Conservation (phyloP, 2,888 invertebrate species). For the Chrysolina oricalcia region DNA sequence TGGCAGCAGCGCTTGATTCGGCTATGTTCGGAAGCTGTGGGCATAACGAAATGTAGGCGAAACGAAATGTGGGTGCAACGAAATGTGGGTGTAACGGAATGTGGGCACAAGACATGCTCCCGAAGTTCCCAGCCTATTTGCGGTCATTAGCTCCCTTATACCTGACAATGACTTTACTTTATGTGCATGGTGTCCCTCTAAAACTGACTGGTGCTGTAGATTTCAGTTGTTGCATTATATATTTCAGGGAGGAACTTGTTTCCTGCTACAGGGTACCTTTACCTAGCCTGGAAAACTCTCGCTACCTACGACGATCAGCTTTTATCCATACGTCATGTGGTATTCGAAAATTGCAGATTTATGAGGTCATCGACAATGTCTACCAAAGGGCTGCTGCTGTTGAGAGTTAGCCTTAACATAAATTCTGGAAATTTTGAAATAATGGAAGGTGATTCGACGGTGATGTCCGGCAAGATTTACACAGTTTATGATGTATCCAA, state of each 20-base stretch:
- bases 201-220: too few relatives aligned
- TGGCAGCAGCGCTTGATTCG: too few relatives aligned
- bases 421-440: slow-evolving; percentile 64
- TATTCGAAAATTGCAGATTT: slow-evolving; percentile 76
- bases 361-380: slow-evolving; percentile 74
- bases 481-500: neutral
- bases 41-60: too few relatives aligned
- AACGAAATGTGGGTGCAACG: too few relatives aligned
- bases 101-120: too few relatives aligned
- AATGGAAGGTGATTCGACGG: slow-evolving; percentile 50
- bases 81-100: too few relatives aligned
- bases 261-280: slow-evolving; percentile 37
- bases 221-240: neutral
- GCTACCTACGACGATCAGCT: slow-evolving; percentile 68
- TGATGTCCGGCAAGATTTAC: slow-evolving; percentile 55
- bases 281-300: slow-evolving; percentile 73
- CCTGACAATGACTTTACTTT: too few relatives aligned
- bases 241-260: slow-evolving; percentile 58
- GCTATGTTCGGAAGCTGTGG: too few relatives aligned
- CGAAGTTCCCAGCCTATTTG: too few relatives aligned
- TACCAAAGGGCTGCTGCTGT: slow-evolving; percentile 58
- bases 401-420: slow-evolving; percentile 39
- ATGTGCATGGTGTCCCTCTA: too few relatives aligned
- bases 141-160: too few relatives aligned
- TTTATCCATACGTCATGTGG: slow-evolving; percentile 72